phyloP scores from a whole-genome alignment of 2,888 invertebrate genomes.

The Cantharis rufa region DNA sequence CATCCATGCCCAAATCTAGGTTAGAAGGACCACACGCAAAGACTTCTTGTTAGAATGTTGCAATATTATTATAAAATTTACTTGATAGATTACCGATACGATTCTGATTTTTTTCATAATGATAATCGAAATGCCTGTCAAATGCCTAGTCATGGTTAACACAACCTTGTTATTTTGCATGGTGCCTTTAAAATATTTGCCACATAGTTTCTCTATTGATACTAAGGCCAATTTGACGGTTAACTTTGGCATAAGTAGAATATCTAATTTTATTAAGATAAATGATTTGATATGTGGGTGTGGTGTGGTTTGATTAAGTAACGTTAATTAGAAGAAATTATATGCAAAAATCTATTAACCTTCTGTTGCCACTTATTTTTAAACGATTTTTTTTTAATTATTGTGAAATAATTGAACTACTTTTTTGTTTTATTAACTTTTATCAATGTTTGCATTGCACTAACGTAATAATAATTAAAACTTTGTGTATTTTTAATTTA shows the following conservation, averaged over 20 bases:
- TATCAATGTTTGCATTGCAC: not conserved
- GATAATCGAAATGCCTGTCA: constrained; percentile 21
- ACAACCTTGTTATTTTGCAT: constrained; percentile 15
- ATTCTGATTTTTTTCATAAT: constrained; percentile 17
- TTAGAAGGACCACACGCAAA: constrained; percentile 22
- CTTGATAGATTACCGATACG: constrained; percentile 25
- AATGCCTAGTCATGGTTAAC: constrained; percentile 7
- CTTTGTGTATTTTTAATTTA: not conserved
- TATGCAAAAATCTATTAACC: constrained; percentile 4
- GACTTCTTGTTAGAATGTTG: constrained; percentile 15
- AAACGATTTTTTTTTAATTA: not conserved
- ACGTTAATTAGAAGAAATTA: constrained; percentile 15
- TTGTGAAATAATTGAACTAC: constrained; percentile 3
- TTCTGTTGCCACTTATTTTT: constrained; percentile 3
- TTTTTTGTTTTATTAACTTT: not conserved
- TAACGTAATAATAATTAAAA: not conserved
- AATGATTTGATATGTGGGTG: constrained; percentile 14
- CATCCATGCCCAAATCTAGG: not conserved
- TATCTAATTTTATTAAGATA: constrained; percentile 24
- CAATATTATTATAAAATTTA: constrained; percentile 24
- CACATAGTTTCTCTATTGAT: constrained; percentile 4
- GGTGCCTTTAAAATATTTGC: constrained; percentile 13
- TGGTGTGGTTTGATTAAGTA: constrained; percentile 15
- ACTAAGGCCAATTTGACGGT: constrained; percentile 12
- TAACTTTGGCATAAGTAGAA: constrained; percentile 20